phyloP scores from a whole-genome alignment of 2,888 invertebrate genomes.

The Drosophila aldrichi region DNA sequence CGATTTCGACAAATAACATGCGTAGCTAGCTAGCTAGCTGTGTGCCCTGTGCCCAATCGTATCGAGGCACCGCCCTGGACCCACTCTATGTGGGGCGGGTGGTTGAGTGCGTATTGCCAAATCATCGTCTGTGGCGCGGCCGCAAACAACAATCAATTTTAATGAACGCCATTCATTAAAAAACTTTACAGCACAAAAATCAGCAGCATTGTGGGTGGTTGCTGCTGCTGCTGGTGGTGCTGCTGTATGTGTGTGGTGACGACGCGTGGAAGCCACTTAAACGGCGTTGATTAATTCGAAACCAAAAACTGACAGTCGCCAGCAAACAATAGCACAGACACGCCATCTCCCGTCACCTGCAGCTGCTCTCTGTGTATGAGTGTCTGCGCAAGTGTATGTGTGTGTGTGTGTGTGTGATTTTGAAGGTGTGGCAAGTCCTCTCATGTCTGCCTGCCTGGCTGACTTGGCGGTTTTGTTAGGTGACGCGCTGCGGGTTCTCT shows the following conservation, averaged over 20 bases:
- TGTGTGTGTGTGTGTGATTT: constrained; percentile 16
- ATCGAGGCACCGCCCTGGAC: background rate
- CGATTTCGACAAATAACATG: constrained; percentile 73
- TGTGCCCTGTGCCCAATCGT: background rate
- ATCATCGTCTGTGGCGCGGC: constrained; percentile 63
- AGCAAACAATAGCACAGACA: constrained; percentile 60
- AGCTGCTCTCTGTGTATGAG: constrained; percentile 28
- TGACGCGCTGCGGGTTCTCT: constrained; percentile 32
- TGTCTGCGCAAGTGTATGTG: constrained; percentile 12
- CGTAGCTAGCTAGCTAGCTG: constrained; percentile 33
- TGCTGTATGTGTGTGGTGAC: constrained; percentile 35
- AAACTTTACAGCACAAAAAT: constrained; percentile 66
- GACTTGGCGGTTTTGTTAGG: constrained; percentile 60
- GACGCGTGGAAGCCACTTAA: constrained; percentile 72
- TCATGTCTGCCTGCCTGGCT: constrained; percentile 45
- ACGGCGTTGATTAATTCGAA: constrained; percentile 76
- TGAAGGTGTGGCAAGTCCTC: constrained; percentile 50
- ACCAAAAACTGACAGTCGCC: constrained; percentile 75
- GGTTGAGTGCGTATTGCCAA: constrained; percentile 57
- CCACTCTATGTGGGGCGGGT: constrained; percentile 1
- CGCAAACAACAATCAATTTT: constrained; percentile 80
- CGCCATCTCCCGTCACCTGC: constrained; percentile 55
- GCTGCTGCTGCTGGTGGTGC: background rate
- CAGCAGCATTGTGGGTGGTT: constrained; percentile 24
- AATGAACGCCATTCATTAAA: constrained; percentile 80